Conservation (phyloP, 2,113 vertebrate genomes). For the Leucoraja erinaceus region DNA sequence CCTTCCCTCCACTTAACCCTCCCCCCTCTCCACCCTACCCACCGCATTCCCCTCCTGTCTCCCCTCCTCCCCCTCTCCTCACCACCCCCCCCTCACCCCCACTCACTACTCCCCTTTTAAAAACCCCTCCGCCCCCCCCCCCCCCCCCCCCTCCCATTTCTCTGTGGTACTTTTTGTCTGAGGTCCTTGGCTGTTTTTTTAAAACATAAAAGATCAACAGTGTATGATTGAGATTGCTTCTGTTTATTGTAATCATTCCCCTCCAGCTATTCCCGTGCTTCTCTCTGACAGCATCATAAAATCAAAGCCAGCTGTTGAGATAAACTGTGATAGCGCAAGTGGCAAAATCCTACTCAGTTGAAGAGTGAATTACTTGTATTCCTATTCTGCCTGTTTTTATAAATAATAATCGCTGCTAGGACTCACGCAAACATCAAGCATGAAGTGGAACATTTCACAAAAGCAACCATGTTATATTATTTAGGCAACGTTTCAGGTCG, state of each 20-base stretch:
- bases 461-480: not conserved
- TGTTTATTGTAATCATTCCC: constrained; percentile 21
- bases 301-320: constrained; percentile 21
- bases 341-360: not conserved
- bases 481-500: not conserved
- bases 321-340: constrained; percentile 14
- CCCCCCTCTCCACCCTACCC: no score
- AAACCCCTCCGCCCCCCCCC: no score
- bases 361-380: not conserved
- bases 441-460: not conserved
- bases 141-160: no score
- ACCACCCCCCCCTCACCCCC: not conserved
- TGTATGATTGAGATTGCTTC: constrained; percentile 24
- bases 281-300: not conserved
- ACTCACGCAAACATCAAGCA: not conserved
- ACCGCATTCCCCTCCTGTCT: not conserved
- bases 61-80: not conserved
- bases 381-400: not conserved
- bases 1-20: no score
- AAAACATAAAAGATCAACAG: not conserved
- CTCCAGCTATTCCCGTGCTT: constrained; percentile 5
- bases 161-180: not conserved
- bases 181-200: not conserved
- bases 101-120: not conserved
- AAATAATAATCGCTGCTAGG: not conserved